Percentiles rank a stretch among this genome's conserved stretches.
phyloP scores from a whole-genome alignment of 2,797 vertebrate species.

The Lophotriccus pileatus region DNA sequence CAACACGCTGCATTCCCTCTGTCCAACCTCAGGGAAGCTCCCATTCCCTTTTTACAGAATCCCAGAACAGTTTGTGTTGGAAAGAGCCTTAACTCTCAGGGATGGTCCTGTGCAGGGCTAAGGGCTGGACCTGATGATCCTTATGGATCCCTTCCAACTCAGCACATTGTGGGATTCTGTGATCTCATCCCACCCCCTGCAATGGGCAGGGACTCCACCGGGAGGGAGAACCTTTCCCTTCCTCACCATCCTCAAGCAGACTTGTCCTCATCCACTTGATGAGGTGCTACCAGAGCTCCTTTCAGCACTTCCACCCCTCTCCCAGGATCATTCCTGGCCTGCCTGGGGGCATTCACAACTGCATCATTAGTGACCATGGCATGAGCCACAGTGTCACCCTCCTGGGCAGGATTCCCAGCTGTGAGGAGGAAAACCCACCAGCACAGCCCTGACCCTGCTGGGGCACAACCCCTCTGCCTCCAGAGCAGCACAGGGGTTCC shows the following conservation, averaged over 20 bases:
- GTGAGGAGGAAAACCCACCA: background rate
- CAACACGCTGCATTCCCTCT: background rate
- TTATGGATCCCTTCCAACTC: background rate
- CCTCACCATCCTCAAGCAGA: background rate
- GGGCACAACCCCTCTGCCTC: background rate
- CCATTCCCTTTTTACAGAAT: background rate
- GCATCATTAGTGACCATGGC: background rate
- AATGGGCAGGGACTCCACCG: background rate
- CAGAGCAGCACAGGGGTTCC: background rate
- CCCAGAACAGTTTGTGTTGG: background rate
- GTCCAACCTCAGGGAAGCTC: background rate
- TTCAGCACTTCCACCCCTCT: background rate
- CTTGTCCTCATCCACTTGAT: background rate
- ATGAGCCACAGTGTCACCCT: background rate
- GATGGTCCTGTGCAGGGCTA: background rate
- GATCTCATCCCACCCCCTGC: background rate
- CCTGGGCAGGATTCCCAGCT: background rate
- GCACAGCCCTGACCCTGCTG: background rate
- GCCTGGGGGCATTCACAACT: background rate
- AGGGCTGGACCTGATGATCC: background rate
- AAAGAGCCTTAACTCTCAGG: background rate
- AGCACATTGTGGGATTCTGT: background rate
- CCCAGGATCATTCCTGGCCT: background rate
- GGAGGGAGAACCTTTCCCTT: background rate
- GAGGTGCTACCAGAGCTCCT: background rate